Base-by-base conservation (phyloP, 2,113 vertebrate species). In the Sinosuthora webbiana region DNA sequence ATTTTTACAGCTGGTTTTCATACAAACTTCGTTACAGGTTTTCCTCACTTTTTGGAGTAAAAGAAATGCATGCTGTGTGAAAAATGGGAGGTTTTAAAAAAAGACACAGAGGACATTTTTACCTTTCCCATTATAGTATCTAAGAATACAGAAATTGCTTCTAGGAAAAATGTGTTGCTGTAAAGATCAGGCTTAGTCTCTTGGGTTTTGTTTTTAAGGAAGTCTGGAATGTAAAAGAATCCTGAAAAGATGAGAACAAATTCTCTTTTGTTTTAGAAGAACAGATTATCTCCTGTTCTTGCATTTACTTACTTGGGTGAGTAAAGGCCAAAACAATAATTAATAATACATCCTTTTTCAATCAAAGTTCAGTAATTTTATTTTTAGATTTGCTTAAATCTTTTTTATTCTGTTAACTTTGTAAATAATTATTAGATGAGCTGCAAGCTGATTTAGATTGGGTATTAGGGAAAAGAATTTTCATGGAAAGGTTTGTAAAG, bases 1-100 rank as follows among this genome's bases (percentile, higher is more conserved):
- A 64, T 96, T 93, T 94, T 89, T 94, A 55, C 60, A 93, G 39
- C 30, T 83, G 50, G 15, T 81, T 87, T 85, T 87, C 90, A 92
- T 56, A 14, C 74, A 89, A 67, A 89, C n/a, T 93, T 92, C 1
- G 10, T 74, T 77, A 22, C 80, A 62, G 65, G 33, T 91, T 94
- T 90, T 49, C 41, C 56, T 80, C 10, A 2, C 30, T 67, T 64
- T 59, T 24, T 76, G 37, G 62, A 49, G 57, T 55, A 57, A 50
- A 78, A 74, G 15, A 39, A 52, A 37, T 39, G 30, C 0, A 0
- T 70, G 33, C 30, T 31, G 11, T 1, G 3, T 90, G 62, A 70
- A 78, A 84, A 94, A 87, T 80, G 23, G 35, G 57, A 71, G 9
- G 7, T 33, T 95, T 96, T 63, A 15, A 84, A 94, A 65, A 55